Conservation (phyloP, 2,113 vertebrate genomes). For the Albula goreensis region DNA sequence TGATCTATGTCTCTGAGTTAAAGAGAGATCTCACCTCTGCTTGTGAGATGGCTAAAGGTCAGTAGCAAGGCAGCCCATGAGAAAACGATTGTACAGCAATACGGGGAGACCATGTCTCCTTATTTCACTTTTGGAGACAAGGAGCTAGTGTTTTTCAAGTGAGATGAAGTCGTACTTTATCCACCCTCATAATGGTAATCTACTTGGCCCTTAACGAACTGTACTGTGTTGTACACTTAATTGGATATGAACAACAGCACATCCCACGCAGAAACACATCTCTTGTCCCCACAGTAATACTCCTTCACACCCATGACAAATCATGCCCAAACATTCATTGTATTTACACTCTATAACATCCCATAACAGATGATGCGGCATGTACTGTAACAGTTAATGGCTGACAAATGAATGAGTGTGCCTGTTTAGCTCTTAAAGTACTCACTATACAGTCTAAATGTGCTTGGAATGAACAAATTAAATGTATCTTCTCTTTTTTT, state of each 20-base stretch:
- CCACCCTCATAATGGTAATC: not conserved
- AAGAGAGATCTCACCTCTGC: not conserved
- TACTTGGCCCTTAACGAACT: not conserved
- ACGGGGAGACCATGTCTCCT: not conserved
- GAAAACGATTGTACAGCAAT: not conserved
- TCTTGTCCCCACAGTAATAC: not conserved
- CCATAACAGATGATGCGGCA: too few species aligned
- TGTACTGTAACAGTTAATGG: too few species aligned
- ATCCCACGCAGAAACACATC: not conserved
- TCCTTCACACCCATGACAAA: not conserved
- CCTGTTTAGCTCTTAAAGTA: too few species aligned
- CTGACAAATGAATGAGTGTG: too few species aligned
- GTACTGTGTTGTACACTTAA: not conserved
- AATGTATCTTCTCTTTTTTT: too few species aligned
- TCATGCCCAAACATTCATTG: too few species aligned
- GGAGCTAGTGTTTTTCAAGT: too few species aligned
- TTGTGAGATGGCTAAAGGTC: not conserved
- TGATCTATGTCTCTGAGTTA: not conserved
- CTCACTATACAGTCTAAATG: too few species aligned
- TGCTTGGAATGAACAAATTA: too few species aligned
- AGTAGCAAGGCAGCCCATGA: not conserved
- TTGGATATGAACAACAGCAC: not conserved
- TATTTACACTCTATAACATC: too few species aligned
- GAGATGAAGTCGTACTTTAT: too few species aligned
- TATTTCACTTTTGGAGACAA: not conserved